Evolutionary conservation across 2,888 invertebrate species (phyloP).

Genomic region (Sepiola atlantica): DNA sequence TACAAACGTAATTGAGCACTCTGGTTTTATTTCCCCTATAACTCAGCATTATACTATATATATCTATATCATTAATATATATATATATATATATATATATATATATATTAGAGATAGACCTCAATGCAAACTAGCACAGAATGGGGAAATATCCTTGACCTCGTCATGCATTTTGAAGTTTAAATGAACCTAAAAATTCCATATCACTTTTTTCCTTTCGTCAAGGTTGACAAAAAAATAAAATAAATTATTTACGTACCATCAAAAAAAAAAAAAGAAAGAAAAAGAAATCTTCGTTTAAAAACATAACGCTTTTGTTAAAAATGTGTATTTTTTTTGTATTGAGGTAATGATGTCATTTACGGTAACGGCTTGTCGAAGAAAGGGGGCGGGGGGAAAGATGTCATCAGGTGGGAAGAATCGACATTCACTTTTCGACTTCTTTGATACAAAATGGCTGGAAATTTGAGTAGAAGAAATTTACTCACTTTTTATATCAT

Average conservation of each 20-base stretch:
- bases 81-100: no score
- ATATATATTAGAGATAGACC: no score
- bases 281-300: no score
- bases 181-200: neutral
- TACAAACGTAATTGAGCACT: no score
- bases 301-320: neutral
- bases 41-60: no score
- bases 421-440: neutral
- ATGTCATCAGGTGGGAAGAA: neutral
- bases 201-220: neutral
- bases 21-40: no score
- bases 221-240: neutral
- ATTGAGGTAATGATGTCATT: neutral
- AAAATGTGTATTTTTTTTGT: neutral
- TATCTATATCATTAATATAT: no score
- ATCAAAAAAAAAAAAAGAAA: no score
- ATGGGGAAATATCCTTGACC: neutral
- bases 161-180: neutral
- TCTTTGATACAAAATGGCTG: neutral
- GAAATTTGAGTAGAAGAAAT: neutral
- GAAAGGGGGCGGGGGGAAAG: no score
- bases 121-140: no score
- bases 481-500: neutral
- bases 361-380: neutral
- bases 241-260: no score